phyloP scores from a whole-genome alignment of 1,140 invertebrate genomes.

The Aphelinus atriplicis region DNA sequence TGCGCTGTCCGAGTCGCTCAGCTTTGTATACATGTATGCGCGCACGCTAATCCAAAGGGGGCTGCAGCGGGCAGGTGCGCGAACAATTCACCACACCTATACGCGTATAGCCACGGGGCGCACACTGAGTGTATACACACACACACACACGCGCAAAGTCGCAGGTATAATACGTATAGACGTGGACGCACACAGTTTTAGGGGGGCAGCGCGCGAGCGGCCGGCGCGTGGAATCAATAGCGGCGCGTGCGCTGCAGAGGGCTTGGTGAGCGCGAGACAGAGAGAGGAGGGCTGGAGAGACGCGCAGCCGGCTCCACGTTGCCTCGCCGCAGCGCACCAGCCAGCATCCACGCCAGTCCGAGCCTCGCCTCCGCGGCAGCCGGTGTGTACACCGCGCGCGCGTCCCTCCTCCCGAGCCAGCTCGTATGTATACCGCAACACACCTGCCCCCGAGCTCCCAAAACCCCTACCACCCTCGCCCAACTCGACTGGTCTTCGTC shows the following conservation, averaged over 20 bases:
- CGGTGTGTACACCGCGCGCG: constrained; percentile 6
- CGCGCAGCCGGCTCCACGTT: constrained; percentile 55
- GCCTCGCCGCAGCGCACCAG: constrained; percentile 49
- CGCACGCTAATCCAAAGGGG: too few relatives aligned
- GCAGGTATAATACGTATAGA: too few relatives aligned
- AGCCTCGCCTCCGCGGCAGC: constrained; percentile 37
- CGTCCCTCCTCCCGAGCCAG: constrained; percentile 18
- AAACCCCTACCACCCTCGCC: neutral
- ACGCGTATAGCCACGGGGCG: too few relatives aligned
- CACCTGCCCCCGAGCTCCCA: neutral
- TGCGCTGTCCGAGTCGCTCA: too few relatives aligned
- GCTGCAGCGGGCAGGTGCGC: too few relatives aligned
- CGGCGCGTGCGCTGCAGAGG: constrained; percentile 58
- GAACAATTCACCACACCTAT: too few relatives aligned
- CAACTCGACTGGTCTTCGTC: neutral
- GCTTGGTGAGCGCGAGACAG: constrained; percentile 27
- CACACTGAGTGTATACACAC: too few relatives aligned
- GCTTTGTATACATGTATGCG: too few relatives aligned
- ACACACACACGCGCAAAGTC: too few relatives aligned
- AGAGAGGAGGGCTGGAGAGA: constrained; percentile 30
- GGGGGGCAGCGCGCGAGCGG: constrained; percentile 33
- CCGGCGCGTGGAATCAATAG: constrained; percentile 60
- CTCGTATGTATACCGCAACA: neutral
- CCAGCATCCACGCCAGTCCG: constrained; percentile 59
- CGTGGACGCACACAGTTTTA: too few relatives aligned